A percentile compares a stretch with the other conserved stretches of the same genome.
phyloP scores from a whole-genome alignment of 2,113 vertebrate species.

The Hoplias malabaricus region DNA sequence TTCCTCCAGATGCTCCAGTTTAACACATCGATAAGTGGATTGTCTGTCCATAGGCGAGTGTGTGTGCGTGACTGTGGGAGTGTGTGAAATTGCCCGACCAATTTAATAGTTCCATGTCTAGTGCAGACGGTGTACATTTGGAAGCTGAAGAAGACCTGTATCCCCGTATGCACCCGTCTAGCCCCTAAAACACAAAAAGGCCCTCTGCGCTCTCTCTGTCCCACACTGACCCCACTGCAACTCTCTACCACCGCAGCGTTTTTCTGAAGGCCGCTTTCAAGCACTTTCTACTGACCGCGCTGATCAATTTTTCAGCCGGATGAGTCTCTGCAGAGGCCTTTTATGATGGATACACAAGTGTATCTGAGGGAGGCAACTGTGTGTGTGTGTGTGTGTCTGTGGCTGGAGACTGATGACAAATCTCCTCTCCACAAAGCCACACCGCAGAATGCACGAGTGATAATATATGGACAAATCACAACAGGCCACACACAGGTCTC shows the following conservation, averaged over 20 bases:
- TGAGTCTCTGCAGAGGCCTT: constrained; percentile 26
- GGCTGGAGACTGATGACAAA: constrained; percentile 31
- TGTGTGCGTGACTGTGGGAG: no score
- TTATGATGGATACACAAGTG: constrained; percentile 33
- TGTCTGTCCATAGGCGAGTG: no score
- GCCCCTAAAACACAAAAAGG: constrained; percentile 19
- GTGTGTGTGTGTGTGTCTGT: neutral
- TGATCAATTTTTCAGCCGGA: constrained; percentile 54
- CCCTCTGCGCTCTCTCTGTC: constrained; percentile 24
- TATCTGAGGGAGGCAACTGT: neutral
- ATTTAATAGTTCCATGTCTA: no score
- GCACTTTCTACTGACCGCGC: constrained; percentile 8
- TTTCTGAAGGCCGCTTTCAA: constrained; percentile 29
- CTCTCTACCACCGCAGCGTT: constrained; percentile 18
- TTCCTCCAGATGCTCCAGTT: no score
- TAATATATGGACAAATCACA: constrained; percentile 54
- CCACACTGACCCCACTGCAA: constrained; percentile 25
- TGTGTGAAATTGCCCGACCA: no score
- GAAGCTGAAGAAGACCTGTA: no score
- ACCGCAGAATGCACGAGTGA: constrained; percentile 18
- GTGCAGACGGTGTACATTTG: no score
- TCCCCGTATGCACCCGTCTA: neutral
- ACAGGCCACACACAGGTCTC: no score
- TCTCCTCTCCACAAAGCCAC: constrained; percentile 13
- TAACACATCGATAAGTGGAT: no score